Percentiles rank a stretch among this genome's conserved stretches.
Evolutionary conservation across 2,113 vertebrate species (phyloP).

Genomic region (Muntiacus reevesi): DNA sequence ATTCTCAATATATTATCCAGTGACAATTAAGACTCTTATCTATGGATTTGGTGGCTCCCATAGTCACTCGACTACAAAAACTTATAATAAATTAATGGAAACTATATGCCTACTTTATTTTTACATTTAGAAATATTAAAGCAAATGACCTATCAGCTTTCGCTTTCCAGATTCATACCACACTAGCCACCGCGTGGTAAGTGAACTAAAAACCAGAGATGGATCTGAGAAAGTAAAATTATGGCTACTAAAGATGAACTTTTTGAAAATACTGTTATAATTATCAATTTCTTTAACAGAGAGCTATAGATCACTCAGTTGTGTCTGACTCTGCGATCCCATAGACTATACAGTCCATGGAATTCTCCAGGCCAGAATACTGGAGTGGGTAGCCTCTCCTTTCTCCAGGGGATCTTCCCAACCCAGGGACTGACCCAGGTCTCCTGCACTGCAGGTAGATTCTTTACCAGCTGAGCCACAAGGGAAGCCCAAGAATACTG

Average conservation of each 20-base stretch:
- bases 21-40: background rate
- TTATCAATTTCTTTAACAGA: background rate
- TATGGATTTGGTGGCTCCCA: background rate
- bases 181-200: background rate
- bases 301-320: background rate
- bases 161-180: background rate
- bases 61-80: background rate
- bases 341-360: background rate
- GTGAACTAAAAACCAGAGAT: background rate
- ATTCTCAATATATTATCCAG: background rate
- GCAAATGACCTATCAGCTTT: background rate
- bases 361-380: background rate
- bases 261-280: background rate
- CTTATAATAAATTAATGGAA: background rate
- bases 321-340: background rate
- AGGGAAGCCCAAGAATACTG: background rate
- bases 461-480: background rate
- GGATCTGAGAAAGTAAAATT: background rate
- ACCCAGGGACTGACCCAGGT: background rate
- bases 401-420: background rate
- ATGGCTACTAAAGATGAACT: background rate
- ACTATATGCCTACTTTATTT: background rate
- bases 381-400: background rate
- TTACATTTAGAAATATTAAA: constrained; percentile 22
- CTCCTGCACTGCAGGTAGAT: background rate